Conservation (phyloP, 2,797 vertebrate species). For the Lepilemur septentrionalis region DNA sequence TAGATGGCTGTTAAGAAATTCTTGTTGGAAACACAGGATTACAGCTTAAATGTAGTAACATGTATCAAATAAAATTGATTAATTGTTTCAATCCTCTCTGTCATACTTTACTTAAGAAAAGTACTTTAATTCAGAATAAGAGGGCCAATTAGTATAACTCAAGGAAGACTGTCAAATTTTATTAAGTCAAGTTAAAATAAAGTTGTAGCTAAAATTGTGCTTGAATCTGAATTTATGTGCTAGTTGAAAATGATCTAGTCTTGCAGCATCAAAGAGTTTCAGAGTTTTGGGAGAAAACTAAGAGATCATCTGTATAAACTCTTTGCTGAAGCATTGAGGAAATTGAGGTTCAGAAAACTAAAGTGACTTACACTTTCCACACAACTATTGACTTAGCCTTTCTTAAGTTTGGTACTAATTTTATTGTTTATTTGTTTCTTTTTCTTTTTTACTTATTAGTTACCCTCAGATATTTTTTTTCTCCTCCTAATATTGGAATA, state of each 20-base stretch:
- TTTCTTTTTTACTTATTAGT: not conserved
- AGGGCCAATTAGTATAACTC: not conserved
- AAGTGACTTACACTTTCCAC: not conserved
- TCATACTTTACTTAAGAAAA: not conserved
- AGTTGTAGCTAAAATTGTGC: slow-evolving; percentile 10
- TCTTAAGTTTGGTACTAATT: not conserved
- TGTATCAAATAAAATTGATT: not conserved
- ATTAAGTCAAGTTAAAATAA: not conserved
- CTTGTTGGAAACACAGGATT: not conserved
- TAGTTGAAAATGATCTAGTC: not conserved
- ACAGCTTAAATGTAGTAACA: not conserved
- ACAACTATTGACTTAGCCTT: not conserved
- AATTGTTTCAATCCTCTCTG: not conserved
- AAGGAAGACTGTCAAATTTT: slow-evolving; percentile 9
- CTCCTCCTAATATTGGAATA: not conserved
- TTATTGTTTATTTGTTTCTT: not conserved
- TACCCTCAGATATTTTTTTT: not conserved
- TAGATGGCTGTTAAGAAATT: not conserved
- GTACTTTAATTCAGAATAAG: not conserved
- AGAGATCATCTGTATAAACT: not conserved
- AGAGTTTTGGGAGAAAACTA: not conserved
- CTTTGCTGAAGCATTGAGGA: not conserved
- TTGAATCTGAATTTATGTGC: slow-evolving; percentile 30
- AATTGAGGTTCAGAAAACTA: not conserved
- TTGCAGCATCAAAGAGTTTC: not conserved